These are phyloP conservation scores for Plagiodera versicolora DNA, from an alignment of 2,888 invertebrate genomes.

Conservation along the genomic window DNA sequence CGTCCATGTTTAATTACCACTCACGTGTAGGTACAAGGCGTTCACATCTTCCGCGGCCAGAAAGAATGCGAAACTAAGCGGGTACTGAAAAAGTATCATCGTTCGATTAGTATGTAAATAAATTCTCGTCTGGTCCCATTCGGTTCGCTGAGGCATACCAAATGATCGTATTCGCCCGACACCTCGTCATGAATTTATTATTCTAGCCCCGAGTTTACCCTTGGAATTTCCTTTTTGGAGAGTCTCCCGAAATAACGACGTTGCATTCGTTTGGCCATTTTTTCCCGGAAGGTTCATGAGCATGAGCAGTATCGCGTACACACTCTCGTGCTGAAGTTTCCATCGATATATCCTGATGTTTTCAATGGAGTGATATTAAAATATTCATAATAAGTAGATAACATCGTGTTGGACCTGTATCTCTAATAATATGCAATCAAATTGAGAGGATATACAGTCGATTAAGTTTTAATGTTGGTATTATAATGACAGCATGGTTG, in stretches of 20 bases:
- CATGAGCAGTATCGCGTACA: too few species aligned
- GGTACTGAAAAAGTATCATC: constrained; percentile 20
- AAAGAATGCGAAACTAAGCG: constrained; percentile 21
- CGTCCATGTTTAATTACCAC: constrained; percentile 24
- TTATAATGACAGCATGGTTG: constrained; percentile 17
- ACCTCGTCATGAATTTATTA: constrained; percentile 14
- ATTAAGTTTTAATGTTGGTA: constrained; percentile 21
- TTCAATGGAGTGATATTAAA: too few species aligned
- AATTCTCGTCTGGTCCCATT: constrained; percentile 28
- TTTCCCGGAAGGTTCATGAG: too few species aligned
- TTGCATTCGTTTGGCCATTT: too few species aligned
- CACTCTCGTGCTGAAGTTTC: too few species aligned
- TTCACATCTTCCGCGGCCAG: constrained; percentile 10
- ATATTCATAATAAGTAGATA: too few species aligned
- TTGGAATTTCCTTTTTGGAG: not conserved
- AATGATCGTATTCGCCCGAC: constrained; percentile 16
- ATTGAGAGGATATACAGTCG: constrained; percentile 15
- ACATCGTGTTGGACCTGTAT: too few species aligned
- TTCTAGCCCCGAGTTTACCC: not conserved
- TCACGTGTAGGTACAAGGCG: constrained; percentile 25
- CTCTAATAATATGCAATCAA: constrained; percentile 14
- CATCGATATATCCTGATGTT: too few species aligned
- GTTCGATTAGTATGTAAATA: constrained; percentile 30
- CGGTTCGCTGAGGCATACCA: constrained; percentile 18
- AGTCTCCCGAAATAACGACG: not conserved